phyloP scores from a whole-genome alignment of 2,797 vertebrate genomes.

The Toxotes lorentzi region DNA sequence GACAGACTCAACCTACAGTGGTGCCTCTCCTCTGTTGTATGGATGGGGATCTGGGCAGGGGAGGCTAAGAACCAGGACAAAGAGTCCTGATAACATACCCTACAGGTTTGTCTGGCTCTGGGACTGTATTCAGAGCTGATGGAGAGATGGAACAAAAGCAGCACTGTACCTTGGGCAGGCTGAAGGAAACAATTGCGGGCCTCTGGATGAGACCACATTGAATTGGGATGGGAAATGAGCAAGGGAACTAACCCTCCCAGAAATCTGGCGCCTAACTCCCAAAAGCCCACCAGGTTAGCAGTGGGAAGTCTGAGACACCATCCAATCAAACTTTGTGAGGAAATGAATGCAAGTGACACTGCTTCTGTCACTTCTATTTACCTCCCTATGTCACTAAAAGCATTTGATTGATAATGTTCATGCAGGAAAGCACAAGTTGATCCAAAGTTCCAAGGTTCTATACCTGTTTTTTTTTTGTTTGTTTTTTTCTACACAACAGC shows the following conservation, averaged over 20 bases:
- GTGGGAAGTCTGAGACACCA: neutral
- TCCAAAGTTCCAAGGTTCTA: neutral
- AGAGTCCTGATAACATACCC: conserved; percentile 84
- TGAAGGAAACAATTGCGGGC: conserved; percentile 87
- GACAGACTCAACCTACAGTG: conserved; percentile 23
- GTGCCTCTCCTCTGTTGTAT: conserved; percentile 53
- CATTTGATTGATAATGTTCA: neutral
- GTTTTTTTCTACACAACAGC: no score
- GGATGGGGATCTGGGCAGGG: conserved; percentile 66
- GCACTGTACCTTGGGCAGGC: conserved; percentile 90
- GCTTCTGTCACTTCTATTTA: neutral
- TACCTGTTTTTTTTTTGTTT: neutral
- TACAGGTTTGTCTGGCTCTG: conserved; percentile 82
- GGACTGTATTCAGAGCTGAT: conserved; percentile 85
- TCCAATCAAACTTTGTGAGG: neutral
- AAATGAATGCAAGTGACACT: neutral
- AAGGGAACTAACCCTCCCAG: conserved; percentile 85
- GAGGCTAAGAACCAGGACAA: conserved; percentile 74
- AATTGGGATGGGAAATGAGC: conserved; percentile 83
- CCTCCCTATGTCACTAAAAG: neutral
- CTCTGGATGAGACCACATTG: conserved; percentile 91
- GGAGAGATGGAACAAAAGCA: conserved; percentile 90
- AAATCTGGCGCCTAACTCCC: conserved; percentile 79
- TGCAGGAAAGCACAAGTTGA: neutral
- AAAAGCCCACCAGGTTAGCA: conserved; percentile 80